phyloP scores from a whole-genome alignment of 2,888 invertebrate genomes.

The Candidula unifasciata region DNA sequence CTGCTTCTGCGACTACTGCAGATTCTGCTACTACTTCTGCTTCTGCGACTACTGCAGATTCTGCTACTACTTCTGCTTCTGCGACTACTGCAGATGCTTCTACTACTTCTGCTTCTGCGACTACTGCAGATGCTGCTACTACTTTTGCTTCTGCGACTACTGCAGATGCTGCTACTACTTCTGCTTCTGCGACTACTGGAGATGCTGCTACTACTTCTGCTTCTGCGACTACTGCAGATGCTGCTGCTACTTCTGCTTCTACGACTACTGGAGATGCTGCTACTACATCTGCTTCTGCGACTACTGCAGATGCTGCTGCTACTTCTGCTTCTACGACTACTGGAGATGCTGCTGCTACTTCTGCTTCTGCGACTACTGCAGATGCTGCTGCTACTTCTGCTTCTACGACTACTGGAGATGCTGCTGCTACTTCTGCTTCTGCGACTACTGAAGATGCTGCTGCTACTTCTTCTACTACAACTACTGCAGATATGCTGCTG shows the following conservation, averaged over 20 bases:
- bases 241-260: not conserved
- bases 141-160: not conserved
- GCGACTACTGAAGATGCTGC: not conserved
- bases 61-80: conserved; percentile 28
- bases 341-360: not conserved
- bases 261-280: no score
- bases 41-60: conserved; percentile 1
- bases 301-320: conserved; percentile 32
- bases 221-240: conserved; percentile 21
- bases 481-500: no score
- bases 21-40: conserved; percentile 22
- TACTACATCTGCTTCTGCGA: conserved; percentile 36
- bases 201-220: conserved; percentile 28
- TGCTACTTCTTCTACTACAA: conserved; percentile 8
- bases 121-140: conserved; percentile 22
- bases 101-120: conserved; percentile 30
- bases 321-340: conserved; percentile 9
- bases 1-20: conserved; percentile 20
- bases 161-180: conserved; percentile 11
- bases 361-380: not conserved
- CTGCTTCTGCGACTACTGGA: conserved; percentile 22
- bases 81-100: conserved; percentile 28
- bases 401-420: not conserved
- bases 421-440: not conserved
- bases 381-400: not conserved